phyloP scores from a whole-genome alignment of 2,888 invertebrate species.

The Eurytoma adleriae region DNA sequence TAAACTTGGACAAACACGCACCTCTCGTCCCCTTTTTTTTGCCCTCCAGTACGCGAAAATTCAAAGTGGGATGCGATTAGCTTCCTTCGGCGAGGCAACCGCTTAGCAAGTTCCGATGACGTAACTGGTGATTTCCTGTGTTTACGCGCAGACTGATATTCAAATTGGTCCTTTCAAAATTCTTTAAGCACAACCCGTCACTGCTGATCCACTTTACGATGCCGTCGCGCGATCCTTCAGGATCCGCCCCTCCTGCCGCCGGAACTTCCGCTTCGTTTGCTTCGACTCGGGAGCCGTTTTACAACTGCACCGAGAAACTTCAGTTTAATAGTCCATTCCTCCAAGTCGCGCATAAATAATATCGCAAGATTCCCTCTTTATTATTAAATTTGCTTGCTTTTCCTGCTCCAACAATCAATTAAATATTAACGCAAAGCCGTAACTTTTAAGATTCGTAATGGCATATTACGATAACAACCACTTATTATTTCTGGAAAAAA shows the following conservation, averaged over 20 bases:
- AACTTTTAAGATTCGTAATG: no score
- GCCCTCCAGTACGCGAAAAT: not conserved
- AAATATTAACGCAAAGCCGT: no score
- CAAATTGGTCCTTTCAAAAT: conserved; percentile 11
- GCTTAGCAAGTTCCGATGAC: not conserved
- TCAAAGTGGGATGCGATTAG: no score
- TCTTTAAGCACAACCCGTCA: not conserved
- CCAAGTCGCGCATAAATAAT: not conserved
- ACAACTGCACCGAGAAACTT: not conserved
- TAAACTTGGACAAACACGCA: not conserved
- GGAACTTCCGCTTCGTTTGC: conserved; percentile 5
- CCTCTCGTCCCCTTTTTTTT: not conserved
- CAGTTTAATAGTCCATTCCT: not conserved
- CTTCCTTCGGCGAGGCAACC: not conserved
- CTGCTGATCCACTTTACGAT: conserved; percentile 33
- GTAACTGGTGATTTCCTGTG: not conserved
- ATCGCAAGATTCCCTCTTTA: no score
- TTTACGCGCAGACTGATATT: not conserved
- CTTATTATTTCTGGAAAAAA: no score
- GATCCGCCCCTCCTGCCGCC: not conserved
- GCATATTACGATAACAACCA: no score
- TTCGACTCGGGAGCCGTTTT: conserved; percentile 8
- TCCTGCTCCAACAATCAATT: no score
- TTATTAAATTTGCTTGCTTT: no score
- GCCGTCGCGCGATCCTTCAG: conserved; percentile 7